Conservation (phyloP, 2,113 vertebrate species). For the Columba livia region DNA sequence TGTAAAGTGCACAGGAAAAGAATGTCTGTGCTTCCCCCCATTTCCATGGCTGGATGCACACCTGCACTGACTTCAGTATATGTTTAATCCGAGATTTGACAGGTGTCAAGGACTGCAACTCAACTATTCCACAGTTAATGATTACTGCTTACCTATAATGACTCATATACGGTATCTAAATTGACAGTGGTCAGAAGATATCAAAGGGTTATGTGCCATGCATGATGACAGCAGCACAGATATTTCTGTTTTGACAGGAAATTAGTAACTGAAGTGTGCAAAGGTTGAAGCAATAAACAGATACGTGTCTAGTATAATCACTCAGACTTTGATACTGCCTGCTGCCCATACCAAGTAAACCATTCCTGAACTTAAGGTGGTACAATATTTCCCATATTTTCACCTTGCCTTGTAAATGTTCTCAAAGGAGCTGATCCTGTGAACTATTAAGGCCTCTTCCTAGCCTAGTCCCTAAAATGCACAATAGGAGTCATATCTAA, state of each 20-base stretch:
- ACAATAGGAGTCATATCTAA: background rate
- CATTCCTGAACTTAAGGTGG: background rate
- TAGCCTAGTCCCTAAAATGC: background rate
- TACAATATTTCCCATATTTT: background rate
- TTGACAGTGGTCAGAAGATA: background rate
- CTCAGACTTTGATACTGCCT: background rate
- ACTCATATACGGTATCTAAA: background rate
- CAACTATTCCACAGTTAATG: background rate
- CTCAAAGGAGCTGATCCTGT: background rate
- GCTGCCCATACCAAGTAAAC: background rate
- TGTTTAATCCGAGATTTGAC: background rate
- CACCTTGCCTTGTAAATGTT: background rate
- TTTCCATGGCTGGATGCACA: background rate
- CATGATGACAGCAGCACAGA: background rate
- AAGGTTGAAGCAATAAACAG: background rate
- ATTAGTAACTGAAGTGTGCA: background rate
- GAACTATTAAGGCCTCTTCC: background rate
- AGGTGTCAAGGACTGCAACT: background rate
- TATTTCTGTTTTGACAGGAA: background rate
- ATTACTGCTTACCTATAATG: background rate
- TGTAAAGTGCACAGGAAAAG: background rate
- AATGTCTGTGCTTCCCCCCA: background rate
- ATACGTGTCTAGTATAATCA: background rate
- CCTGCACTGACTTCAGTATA: accelerated
- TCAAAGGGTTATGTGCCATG: background rate